Conservation (phyloP, 2,797 vertebrate genomes). For the Lacerta bilineata region DNA sequence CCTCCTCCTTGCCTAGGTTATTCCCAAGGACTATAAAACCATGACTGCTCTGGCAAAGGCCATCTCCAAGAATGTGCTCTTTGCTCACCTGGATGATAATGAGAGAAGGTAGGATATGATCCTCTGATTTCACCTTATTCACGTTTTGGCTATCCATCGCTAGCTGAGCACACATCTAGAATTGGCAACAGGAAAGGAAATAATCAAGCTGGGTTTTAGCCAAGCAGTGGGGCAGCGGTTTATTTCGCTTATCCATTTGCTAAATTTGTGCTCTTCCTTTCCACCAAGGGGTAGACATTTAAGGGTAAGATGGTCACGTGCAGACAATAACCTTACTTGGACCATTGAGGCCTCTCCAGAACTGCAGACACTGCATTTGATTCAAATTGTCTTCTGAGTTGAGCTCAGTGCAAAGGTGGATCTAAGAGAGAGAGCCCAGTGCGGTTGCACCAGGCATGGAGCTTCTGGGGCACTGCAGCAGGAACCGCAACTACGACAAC, state of each 20-base stretch:
- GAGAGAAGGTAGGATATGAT: slow-evolving; percentile 91
- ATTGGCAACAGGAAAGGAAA: background rate
- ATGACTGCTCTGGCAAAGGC: slow-evolving; percentile 98
- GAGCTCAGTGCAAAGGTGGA: background rate
- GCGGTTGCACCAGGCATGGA: no score
- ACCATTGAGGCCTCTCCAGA: background rate
- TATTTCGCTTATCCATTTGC: background rate
- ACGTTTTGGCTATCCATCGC: background rate
- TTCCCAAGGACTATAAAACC: slow-evolving; percentile 99
- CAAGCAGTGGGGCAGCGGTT: background rate
- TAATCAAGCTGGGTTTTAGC: background rate
- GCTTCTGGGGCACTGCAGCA: no score
- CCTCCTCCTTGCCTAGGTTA: slow-evolving; percentile 84
- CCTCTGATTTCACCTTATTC: background rate
- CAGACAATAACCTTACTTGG: background rate
- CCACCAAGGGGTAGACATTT: no score
- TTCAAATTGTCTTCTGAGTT: background rate
- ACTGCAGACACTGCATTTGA: background rate
- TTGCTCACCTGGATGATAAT: slow-evolving; percentile 96
- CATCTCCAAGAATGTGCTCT: slow-evolving; percentile 97
- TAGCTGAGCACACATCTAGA: background rate
- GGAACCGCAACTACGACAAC: no score
- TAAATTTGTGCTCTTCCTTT: background rate
- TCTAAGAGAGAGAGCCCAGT: no score
- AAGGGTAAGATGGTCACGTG: background rate